phyloP scores from a whole-genome alignment of 2,888 invertebrate species.

The Odontothrips loti region DNA sequence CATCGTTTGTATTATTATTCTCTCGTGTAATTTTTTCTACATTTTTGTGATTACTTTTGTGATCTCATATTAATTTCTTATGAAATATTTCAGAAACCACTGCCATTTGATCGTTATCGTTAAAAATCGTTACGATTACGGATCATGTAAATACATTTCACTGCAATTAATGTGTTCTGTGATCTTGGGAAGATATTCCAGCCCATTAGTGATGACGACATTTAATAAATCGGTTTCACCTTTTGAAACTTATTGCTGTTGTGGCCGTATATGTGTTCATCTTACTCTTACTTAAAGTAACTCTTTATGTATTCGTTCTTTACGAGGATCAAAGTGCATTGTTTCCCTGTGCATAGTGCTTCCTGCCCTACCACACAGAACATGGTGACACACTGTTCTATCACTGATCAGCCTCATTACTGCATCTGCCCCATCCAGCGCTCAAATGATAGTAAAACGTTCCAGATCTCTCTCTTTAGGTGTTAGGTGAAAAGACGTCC shows the following conservation, averaged over 20 bases:
- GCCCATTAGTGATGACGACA: background rate
- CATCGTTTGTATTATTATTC: background rate
- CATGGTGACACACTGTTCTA: background rate
- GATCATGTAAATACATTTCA: background rate
- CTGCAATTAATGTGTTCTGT: background rate
- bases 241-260: background rate
- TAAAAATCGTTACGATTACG: background rate
- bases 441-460: background rate
- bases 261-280: slow-evolving; percentile 9
- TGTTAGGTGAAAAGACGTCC: background rate
- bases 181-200: background rate
- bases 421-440: background rate
- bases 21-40: background rate
- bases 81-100: background rate
- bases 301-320: background rate
- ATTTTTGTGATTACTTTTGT: background rate
- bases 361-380: background rate
- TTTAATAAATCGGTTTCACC: background rate
- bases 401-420: background rate
- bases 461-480: background rate
- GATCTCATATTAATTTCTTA: background rate
- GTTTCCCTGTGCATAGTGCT: background rate
- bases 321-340: background rate
- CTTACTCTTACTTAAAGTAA: background rate
- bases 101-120: background rate